A percentile compares a stretch with the other conserved stretches of the same genome.
Evolutionary conservation across 2,113 vertebrate species (phyloP).

Genomic region (Athene cunicularia): DNA sequence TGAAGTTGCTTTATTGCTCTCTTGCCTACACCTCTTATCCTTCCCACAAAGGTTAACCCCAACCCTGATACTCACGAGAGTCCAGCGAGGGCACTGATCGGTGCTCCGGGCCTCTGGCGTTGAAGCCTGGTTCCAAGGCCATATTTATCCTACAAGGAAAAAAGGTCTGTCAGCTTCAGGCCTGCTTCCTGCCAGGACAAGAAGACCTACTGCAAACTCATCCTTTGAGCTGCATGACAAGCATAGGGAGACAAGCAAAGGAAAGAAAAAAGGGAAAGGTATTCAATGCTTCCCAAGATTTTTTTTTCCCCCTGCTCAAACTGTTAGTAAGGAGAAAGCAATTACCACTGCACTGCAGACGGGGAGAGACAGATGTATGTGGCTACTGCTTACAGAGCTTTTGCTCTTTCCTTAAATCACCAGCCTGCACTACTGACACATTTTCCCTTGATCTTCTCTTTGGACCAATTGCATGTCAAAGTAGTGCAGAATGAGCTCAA

Average conservation of each 20-base stretch:
- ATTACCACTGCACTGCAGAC: background rate
- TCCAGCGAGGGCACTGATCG: slow-evolving; percentile 90
- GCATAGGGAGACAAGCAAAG: slow-evolving; percentile 62
- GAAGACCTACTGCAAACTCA: slow-evolving; percentile 39
- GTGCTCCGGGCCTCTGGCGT: slow-evolving; percentile 89
- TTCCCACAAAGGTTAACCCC: background rate
- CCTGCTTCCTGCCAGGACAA: background rate
- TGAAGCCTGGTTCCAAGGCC: slow-evolving; percentile 94
- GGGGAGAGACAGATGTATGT: background rate
- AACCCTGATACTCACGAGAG: slow-evolving; percentile 87
- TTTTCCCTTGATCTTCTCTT: background rate
- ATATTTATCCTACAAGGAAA: slow-evolving; percentile 88
- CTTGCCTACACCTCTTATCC: background rate
- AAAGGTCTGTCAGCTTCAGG: background rate
- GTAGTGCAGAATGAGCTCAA: background rate
- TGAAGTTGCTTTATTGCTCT: background rate
- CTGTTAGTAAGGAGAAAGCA: slow-evolving; percentile 15
- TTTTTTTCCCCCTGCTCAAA: background rate
- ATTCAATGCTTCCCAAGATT: background rate
- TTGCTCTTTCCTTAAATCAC: background rate
- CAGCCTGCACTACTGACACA: background rate
- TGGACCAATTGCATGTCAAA: background rate
- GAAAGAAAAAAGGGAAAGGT: slow-evolving; percentile 60
- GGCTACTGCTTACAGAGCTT: background rate
- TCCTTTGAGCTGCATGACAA: slow-evolving; percentile 62